A percentile compares a stretch with the other conserved stretches of the same genome.
Conservation (phyloP, 2,797 vertebrate species). For the Natrix natrix region DNA sequence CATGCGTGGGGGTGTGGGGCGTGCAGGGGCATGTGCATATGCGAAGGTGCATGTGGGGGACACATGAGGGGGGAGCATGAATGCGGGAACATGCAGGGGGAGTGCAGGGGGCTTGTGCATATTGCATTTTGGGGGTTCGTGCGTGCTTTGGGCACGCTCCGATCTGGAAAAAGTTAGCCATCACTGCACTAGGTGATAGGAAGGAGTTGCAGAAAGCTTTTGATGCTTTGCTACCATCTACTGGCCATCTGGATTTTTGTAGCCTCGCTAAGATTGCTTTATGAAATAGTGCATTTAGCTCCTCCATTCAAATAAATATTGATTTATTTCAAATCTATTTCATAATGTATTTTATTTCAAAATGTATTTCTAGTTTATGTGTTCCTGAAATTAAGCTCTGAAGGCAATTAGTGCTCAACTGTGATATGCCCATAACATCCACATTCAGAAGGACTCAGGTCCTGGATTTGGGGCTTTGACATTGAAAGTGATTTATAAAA, state of each 20-base stretch:
- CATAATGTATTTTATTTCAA: not conserved
- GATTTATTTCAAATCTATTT: not conserved
- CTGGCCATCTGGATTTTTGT: not conserved
- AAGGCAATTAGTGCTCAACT: not conserved
- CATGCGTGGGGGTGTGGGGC: too few relatives aligned
- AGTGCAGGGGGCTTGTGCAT: too few relatives aligned
- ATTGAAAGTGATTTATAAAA: not conserved
- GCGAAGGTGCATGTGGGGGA: too few relatives aligned
- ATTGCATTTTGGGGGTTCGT: too few relatives aligned
- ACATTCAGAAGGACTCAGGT: not conserved
- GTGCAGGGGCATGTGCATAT: too few relatives aligned
- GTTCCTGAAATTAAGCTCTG: constrained; percentile 14
- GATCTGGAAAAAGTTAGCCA: too few relatives aligned
- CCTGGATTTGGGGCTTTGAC: not conserved
- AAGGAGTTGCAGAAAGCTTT: not conserved
- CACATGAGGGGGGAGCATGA: too few relatives aligned
- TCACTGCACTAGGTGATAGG: not conserved
- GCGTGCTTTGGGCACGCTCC: too few relatives aligned
- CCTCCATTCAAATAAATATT: not conserved
- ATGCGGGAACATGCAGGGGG: too few relatives aligned
- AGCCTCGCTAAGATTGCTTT: not conserved
- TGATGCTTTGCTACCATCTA: not conserved
- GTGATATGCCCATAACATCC: not conserved
- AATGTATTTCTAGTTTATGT: not conserved
- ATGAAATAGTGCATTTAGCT: not conserved